These are phyloP conservation scores for Drosophila bipectinata DNA, from an alignment of 1,140 invertebrate genomes.

Conservation along the genomic window DNA sequence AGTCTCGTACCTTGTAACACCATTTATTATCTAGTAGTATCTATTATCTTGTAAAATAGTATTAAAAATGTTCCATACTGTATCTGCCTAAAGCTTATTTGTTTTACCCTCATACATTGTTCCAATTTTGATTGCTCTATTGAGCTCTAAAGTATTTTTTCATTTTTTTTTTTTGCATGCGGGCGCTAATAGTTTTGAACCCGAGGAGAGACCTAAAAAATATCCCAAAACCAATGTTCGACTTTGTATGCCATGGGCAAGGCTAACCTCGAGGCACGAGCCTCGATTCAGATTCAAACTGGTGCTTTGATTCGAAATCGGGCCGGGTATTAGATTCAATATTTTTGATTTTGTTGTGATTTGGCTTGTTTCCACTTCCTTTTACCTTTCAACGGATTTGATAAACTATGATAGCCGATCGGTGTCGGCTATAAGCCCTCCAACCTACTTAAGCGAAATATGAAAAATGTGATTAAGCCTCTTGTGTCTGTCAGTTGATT, in stretches of 20 bases:
- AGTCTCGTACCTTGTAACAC: too few species aligned
- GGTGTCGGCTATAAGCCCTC: conserved; percentile 31
- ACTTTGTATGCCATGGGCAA: conserved; percentile 49
- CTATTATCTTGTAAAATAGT: background rate
- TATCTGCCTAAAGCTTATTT: conserved; percentile 24
- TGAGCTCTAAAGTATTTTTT: conserved; percentile 5
- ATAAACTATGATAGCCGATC: conserved; percentile 29
- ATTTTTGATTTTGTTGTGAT: conserved; percentile 34
- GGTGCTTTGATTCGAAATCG: conserved; percentile 1
- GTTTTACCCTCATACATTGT: conserved; percentile 34
- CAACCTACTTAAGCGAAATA: conserved; percentile 15
- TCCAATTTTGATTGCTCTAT: conserved; percentile 50
- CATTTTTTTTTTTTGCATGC: conserved; percentile 30
- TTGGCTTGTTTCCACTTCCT: conserved; percentile 35
- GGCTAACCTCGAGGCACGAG: conserved; percentile 44
- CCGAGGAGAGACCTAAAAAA: conserved; percentile 20
- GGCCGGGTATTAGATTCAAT: conserved; percentile 23
- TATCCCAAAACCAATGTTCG: conserved; percentile 36
- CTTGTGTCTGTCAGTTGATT: conserved; percentile 42
- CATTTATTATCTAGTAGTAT: too few species aligned
- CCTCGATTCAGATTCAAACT: conserved; percentile 12
- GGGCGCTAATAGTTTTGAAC: conserved; percentile 53
- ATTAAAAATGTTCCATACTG: background rate
- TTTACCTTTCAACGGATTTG: conserved; percentile 20
- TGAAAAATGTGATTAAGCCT: conserved; percentile 33